These are phyloP conservation scores for Ormyrus nitidulus DNA, from an alignment of 2,888 invertebrate species.

Conservation along the genomic window DNA sequence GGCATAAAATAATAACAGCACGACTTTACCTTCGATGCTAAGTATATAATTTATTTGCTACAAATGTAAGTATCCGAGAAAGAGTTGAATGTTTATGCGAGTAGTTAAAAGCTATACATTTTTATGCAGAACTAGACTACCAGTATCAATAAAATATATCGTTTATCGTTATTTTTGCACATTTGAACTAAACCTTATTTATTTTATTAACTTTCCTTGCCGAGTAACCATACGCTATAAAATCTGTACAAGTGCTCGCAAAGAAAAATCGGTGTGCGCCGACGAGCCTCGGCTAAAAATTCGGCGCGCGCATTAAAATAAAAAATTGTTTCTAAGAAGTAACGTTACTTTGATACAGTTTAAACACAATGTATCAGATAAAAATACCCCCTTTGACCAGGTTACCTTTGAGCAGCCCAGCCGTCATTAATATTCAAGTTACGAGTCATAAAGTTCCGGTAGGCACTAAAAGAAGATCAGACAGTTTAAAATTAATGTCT, in stretches of 20 bases:
- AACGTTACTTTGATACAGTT: slow-evolving; percentile 37
- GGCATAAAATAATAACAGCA: slow-evolving; percentile 9
- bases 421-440: slow-evolving; percentile 62
- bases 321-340: slow-evolving; percentile 36
- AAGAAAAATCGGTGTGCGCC: slow-evolving; percentile 1
- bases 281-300: slow-evolving; percentile 13
- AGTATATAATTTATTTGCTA: neutral
- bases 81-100: neutral
- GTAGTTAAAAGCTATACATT: too few relatives aligned
- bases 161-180: too few relatives aligned
- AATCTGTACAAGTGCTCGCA: neutral
- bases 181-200: too few relatives aligned
- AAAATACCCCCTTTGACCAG: slow-evolving; percentile 15
- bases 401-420: slow-evolving; percentile 19
- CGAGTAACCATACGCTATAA: neutral
- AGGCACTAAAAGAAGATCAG: slow-evolving; percentile 33
- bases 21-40: neutral
- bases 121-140: too few relatives aligned
- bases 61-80: neutral
- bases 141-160: too few relatives aligned
- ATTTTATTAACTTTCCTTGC: too few relatives aligned
- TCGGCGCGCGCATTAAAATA: slow-evolving; percentile 30
- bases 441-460: slow-evolving; percentile 55
- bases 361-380: slow-evolving; percentile 43
- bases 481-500: slow-evolving; percentile 59